Conservation (phyloP, 2,888 invertebrate genomes). For the Idaea straminata region DNA sequence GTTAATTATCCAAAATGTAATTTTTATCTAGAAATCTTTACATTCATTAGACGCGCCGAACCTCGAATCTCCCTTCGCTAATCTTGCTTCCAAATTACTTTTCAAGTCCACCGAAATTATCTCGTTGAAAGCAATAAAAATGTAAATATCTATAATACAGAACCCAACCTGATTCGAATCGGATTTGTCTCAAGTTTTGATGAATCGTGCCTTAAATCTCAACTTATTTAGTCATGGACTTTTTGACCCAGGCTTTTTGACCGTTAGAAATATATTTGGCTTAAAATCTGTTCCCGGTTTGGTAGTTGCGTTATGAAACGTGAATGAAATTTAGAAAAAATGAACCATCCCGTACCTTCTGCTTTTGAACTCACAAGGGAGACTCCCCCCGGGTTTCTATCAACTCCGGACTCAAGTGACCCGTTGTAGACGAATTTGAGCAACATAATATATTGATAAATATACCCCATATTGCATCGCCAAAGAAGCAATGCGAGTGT, state of each 20-base stretch:
- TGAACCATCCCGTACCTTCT: too few species aligned
- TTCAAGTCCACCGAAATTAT: constrained; percentile 1
- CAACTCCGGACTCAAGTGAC: too few species aligned
- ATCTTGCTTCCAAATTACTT: neutral
- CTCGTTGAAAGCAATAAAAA: constrained; percentile 1
- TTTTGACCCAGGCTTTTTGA: neutral
- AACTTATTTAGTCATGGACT: neutral
- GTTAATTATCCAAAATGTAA: constrained; percentile 1
- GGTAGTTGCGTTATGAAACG: too few species aligned
- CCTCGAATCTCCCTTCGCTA: neutral
- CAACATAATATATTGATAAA: too few species aligned
- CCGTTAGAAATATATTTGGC: neutral
- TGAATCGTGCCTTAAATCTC: neutral
- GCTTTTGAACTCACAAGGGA: too few species aligned
- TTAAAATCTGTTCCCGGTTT: neutral
- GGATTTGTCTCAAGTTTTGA: neutral
- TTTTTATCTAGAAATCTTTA: neutral
- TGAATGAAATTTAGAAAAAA: too few species aligned
- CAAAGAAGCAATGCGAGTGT: too few species aligned
- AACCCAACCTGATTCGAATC: neutral
- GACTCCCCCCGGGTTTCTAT: too few species aligned
- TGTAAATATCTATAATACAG: neutral
- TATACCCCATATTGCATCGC: too few species aligned
- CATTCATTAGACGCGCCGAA: neutral
- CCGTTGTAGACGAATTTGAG: too few species aligned